Evolutionary conservation across 1,140 invertebrate genomes (phyloP).

Genomic region (Leptinotarsa defecta): DNA sequence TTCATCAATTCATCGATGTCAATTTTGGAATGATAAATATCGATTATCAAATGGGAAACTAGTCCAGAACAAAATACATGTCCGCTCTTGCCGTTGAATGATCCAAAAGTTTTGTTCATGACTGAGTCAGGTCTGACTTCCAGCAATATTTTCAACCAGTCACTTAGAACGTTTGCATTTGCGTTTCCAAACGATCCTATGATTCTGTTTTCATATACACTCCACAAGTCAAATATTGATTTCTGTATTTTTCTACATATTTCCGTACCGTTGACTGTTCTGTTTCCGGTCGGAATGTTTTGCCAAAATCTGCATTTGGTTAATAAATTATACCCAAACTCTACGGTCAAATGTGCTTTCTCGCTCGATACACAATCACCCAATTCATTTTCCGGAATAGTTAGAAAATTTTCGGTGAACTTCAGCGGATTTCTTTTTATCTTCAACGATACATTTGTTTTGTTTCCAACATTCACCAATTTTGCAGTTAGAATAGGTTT

Average conservation of each 20-base stretch:
- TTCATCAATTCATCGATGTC: constrained; percentile 40
- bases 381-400: constrained; percentile 54
- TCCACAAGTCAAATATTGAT: constrained; percentile 54
- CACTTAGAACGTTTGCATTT: constrained; percentile 53
- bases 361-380: constrained; percentile 56
- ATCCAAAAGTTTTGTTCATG: constrained; percentile 51
- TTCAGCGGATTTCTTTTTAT: constrained; percentile 27
- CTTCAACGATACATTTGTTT: constrained; percentile 14
- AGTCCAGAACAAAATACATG: constrained; percentile 39
- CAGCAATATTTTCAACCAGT: constrained; percentile 63
- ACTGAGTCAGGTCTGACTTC: constrained; percentile 50
- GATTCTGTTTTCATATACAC: constrained; percentile 56
- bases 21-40: constrained; percentile 49
- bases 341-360: constrained; percentile 51
- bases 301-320: constrained; percentile 53
- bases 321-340: constrained; percentile 61
- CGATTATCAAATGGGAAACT: constrained; percentile 43
- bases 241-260: constrained; percentile 59
- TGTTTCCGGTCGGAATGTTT: constrained; percentile 40
- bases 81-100: constrained; percentile 58
- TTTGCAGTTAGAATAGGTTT: constrained; percentile 66
- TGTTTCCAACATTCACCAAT: constrained; percentile 41
- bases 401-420: constrained; percentile 54
- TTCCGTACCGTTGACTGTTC: constrained; percentile 53
- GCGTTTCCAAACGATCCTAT: constrained; percentile 65